phyloP scores from a whole-genome alignment of 1,140 invertebrate genomes.

The Callitettix versicolor region DNA sequence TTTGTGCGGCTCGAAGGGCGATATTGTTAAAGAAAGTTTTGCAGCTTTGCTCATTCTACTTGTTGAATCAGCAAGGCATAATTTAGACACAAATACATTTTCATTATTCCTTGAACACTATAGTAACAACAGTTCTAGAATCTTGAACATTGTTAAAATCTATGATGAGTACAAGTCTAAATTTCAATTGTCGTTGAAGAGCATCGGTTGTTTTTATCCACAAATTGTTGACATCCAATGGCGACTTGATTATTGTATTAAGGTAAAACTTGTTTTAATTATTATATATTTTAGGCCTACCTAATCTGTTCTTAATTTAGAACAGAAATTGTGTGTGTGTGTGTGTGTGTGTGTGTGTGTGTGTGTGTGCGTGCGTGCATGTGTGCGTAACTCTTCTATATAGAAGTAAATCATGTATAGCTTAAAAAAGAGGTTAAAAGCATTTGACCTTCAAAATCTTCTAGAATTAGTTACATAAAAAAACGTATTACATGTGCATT shows the following conservation, averaged over 20 bases:
- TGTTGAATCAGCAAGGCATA: slow-evolving; percentile 5
- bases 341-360: too few relatives aligned
- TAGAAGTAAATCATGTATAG: too few relatives aligned
- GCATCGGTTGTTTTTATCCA: neutral
- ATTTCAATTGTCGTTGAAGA: neutral
- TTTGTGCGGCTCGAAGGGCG: neutral
- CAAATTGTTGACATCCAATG: slow-evolving; percentile 1
- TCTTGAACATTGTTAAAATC: neutral
- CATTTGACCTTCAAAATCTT: too few relatives aligned
- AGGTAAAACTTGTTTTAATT: neutral
- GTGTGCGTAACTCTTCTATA: too few relatives aligned
- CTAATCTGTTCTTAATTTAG: too few relatives aligned
- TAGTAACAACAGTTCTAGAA: neutral
- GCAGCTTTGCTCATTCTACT: neutral
- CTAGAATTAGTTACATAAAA: too few relatives aligned
- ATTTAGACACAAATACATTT: neutral
- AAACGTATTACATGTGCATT: too few relatives aligned
- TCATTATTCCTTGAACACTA: neutral
- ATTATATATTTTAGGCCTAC: too few relatives aligned
- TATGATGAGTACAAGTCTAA: neutral
- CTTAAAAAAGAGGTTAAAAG: too few relatives aligned
- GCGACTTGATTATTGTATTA: slow-evolving; percentile 8
- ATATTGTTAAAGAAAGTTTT: slow-evolving; percentile 10
- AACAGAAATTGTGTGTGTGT: too few relatives aligned
- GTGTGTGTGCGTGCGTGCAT: too few relatives aligned